Evolutionary conservation across 1,140 invertebrate species (phyloP), one percentile per base, ranked within the genome.

Genomic region (Frieseomelitta varia): DNA sequence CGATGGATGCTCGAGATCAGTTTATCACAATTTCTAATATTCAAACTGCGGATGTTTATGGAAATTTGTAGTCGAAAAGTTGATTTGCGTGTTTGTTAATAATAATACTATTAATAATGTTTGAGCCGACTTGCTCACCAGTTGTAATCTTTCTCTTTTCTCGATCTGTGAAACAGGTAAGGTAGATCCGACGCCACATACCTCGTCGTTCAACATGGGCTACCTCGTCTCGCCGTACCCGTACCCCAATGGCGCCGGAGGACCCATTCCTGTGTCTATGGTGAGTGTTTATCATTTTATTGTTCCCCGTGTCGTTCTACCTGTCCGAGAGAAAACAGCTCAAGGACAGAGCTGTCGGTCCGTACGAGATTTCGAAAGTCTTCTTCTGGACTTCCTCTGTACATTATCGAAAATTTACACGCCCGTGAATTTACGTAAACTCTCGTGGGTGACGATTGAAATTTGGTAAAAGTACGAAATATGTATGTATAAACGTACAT

Each of bases 171-270:
- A 51, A 88, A 89, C 95, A 98, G 97, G 97, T 95, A 98, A 98
- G 96, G 96, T 98, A 91, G 97, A 98, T 91, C 97, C 97, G n/a
- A 96, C 97, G 91, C 96, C 97, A 77, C 97, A 98, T 93, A 96
- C 97, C 88, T 96, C 97, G 87, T 96, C 97, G 77, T 98, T 98
- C 96, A 98, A 98, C 95, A 98, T 98, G 97, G 97, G 97, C 92
- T 98, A 98, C 95, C 96, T 98, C 92, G 97, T 98, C 93, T 97
- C 97, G 78, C 97, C 97, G 51, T 98, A 98, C 94, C 96, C 97
- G 82, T 98, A 98, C 95, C 96, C 97, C 91, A 98, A 98, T 94
- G 98, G 98, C 91, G 96, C 97, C 87, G 96, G 97, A 86, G 97
- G 97, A 95, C 97, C 97, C 88, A 96, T 98, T 90, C 97, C 97